Percentiles rank a stretch among this genome's conserved stretches.
Conservation (phyloP, 1,140 invertebrate genomes). For the Panagrolaimus sp. region DNA sequence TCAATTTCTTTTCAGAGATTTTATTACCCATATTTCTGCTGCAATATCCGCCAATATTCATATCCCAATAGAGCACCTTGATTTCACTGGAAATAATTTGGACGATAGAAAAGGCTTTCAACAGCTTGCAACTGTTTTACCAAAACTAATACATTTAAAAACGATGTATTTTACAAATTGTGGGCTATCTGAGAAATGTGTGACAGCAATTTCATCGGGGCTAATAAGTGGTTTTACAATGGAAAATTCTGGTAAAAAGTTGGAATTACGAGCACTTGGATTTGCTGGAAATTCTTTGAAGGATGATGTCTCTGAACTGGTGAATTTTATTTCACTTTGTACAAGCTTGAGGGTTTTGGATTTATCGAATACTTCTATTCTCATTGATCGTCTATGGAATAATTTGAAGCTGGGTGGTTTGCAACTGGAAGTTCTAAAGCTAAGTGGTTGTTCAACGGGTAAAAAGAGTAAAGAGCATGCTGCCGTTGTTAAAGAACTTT, state of each 20-base stretch:
- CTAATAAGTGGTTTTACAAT: conserved; percentile 40
- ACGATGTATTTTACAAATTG: conserved; percentile 45
- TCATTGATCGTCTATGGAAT: conserved; percentile 50
- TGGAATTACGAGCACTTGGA: conserved; percentile 35
- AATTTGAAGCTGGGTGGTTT: conserved; percentile 55
- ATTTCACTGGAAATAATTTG: conserved; percentile 44
- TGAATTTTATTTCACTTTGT: conserved; percentile 54
- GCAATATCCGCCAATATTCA: conserved; percentile 39
- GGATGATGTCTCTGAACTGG: conserved; percentile 35
- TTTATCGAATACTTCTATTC: conserved; percentile 43
- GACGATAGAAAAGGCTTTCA: conserved; percentile 55
- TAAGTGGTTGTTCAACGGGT: conserved; percentile 31
- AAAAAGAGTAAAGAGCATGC: conserved; percentile 30
- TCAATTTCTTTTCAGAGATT: conserved; percentile 52
- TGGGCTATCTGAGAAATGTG: conserved; percentile 45
- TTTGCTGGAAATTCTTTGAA: conserved; percentile 40
- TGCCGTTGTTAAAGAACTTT: conserved; percentile 34
- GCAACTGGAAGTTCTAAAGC: conserved; percentile 39
- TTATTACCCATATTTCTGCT: conserved; percentile 42
- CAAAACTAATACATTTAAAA: conserved; percentile 38
- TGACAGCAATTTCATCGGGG: conserved; percentile 32
- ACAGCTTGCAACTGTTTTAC: conserved; percentile 37
- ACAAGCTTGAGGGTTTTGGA: conserved; percentile 43
- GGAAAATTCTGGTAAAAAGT: conserved; percentile 22
- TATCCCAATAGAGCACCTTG: conserved; percentile 40